phyloP scores from a whole-genome alignment of 1,140 invertebrate species.

The Pissodes strobi region DNA sequence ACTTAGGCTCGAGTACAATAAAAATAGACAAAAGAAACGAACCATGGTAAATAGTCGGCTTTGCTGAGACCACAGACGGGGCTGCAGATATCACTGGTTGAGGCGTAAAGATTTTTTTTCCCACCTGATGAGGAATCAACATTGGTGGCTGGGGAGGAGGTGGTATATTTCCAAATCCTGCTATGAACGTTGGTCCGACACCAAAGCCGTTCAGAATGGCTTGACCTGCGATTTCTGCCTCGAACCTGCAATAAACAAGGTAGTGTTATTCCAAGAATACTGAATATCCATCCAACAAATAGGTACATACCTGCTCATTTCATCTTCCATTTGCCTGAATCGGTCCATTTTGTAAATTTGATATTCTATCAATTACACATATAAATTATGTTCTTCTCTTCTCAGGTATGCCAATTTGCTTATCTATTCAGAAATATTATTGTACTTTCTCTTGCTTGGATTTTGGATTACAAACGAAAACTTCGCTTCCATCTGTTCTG shows the following conservation, averaged over 20 bases:
- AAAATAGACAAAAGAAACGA: too few relatives aligned
- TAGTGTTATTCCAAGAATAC: too few relatives aligned
- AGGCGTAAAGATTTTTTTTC: constrained; percentile 46
- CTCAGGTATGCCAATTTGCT: too few relatives aligned
- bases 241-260: constrained; percentile 67
- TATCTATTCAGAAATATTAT: too few relatives aligned
- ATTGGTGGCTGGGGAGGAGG: constrained; percentile 62
- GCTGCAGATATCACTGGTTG: constrained; percentile 58
- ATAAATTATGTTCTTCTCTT: too few relatives aligned
- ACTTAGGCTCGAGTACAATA: too few relatives aligned
- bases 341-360: constrained; percentile 36
- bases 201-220: constrained; percentile 64
- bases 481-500: too few relatives aligned
- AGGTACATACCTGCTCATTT: constrained; percentile 72
- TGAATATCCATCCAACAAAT: neutral
- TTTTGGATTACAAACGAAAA: too few relatives aligned
- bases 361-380: too few relatives aligned
- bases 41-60: constrained; percentile 63
- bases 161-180: constrained; percentile 57
- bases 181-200: constrained; percentile 58
- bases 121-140: constrained; percentile 66
- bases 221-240: constrained; percentile 82
- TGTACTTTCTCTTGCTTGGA: too few relatives aligned
- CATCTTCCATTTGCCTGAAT: constrained; percentile 70
- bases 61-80: constrained; percentile 65